Conservation (phyloP, 2,888 invertebrate species). For the Cheilosia grossa region DNA sequence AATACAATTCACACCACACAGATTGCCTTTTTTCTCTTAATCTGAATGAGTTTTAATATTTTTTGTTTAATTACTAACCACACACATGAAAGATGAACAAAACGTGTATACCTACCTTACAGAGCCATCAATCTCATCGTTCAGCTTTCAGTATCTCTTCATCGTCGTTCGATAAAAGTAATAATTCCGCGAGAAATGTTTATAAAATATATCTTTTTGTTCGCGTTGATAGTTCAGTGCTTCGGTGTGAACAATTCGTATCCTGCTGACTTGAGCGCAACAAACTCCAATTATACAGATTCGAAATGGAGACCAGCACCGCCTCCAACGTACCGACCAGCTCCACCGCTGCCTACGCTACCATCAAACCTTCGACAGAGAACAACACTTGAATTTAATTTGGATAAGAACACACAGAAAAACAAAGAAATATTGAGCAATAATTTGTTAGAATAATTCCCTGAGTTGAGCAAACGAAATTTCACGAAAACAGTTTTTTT, state of each 20-base stretch:
- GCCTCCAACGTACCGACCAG: background rate
- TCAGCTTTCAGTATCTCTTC: slow-evolving; percentile 5
- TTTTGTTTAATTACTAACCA: no score
- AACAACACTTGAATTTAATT: background rate
- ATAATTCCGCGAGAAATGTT: background rate
- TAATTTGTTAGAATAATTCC: background rate
- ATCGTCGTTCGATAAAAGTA: background rate
- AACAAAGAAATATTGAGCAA: background rate
- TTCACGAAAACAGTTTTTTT: no score
- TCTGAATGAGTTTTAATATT: no score
- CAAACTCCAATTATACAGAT: no score
- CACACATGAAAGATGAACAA: no score
- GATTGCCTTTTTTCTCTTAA: no score
- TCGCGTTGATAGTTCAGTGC: no score
- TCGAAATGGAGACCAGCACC: background rate
- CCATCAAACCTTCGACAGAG: background rate
- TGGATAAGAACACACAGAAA: background rate
- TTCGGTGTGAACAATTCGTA: background rate
- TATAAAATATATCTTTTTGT: background rate
- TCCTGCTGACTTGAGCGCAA: background rate
- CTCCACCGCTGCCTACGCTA: background rate
- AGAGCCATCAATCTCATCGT: background rate
- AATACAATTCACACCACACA: no score
- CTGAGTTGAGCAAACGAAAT: no score
- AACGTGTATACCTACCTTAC: no score